phyloP scores from a whole-genome alignment of 1,140 invertebrate species.

The Theocolax elegans region DNA sequence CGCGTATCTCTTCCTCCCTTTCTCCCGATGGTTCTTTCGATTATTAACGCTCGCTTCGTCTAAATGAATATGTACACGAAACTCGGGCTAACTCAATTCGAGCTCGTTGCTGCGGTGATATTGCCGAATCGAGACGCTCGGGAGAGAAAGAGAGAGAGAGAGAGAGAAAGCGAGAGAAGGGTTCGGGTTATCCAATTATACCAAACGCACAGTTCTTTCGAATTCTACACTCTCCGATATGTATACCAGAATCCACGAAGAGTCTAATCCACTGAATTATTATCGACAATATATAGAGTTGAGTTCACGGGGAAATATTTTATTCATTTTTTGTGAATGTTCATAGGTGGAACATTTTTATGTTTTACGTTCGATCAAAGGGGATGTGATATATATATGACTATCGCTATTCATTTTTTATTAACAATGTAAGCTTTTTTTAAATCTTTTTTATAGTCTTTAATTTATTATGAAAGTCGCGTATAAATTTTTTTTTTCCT shows the following conservation, averaged over 20 bases:
- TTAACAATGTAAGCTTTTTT: too few species aligned
- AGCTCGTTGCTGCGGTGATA: conserved; percentile 42
- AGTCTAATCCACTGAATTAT: neutral
- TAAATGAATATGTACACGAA: conserved; percentile 66
- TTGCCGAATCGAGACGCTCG: neutral
- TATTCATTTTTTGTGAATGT: too few species aligned
- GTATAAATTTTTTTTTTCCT: too few species aligned
- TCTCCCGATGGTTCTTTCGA: conserved; percentile 47
- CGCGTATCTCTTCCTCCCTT: conserved; percentile 20
- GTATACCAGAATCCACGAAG: conserved; percentile 2
- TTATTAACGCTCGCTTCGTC: conserved; percentile 52
- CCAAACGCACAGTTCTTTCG: neutral
- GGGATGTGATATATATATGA: too few species aligned
- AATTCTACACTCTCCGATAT: conserved; percentile 6
- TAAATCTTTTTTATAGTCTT: too few species aligned
- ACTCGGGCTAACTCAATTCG: conserved; percentile 61
- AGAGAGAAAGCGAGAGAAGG: neutral
- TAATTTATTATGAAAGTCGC: too few species aligned
- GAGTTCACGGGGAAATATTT: too few species aligned
- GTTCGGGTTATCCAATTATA: conserved; percentile 15
- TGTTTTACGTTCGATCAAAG: too few species aligned
- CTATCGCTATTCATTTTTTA: too few species aligned
- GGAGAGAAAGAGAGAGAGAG: neutral
- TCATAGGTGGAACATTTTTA: too few species aligned
- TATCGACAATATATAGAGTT: too few species aligned